Evolutionary conservation across 2,888 invertebrate genomes (phyloP).

Genomic region (Drosophila affinis): DNA sequence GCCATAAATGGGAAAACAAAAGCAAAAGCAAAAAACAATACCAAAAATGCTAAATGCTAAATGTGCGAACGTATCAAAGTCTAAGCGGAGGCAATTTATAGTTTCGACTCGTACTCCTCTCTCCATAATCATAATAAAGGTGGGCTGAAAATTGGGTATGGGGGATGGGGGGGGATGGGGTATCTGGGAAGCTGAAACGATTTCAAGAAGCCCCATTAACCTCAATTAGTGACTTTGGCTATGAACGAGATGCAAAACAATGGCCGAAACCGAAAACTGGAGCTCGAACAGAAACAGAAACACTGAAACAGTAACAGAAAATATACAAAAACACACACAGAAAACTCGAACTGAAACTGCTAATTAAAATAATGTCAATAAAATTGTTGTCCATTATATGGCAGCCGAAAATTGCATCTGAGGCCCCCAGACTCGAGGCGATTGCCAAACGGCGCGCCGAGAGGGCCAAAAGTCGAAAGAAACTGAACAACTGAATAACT

Average conservation of each 20-base stretch:
- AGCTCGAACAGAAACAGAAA: slow-evolving; percentile 47
- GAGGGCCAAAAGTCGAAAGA: slow-evolving; percentile 71
- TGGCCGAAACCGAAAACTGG: slow-evolving; percentile 19
- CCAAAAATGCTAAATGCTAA: not conserved
- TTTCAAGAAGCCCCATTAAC: slow-evolving; percentile 79
- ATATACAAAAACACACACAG: not conserved
- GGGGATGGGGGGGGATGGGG: too few species aligned
- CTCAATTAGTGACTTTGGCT: slow-evolving; percentile 79
- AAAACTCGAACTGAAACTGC: slow-evolving; percentile 63
- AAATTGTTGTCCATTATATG: slow-evolving; percentile 79
- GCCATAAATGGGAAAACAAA: slow-evolving; percentile 34
- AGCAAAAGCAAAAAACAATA: not conserved
- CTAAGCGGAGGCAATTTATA: slow-evolving; percentile 25
- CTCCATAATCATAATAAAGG: slow-evolving; percentile 15
- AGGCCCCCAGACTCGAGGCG: slow-evolving; percentile 31
- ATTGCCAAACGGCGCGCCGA: slow-evolving; percentile 69
- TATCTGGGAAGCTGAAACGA: slow-evolving; percentile 57
- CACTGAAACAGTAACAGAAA: not conserved
- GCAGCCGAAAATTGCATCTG: slow-evolving; percentile 71
- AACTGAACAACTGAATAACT: slow-evolving; percentile 13
- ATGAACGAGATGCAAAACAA: slow-evolving; percentile 48
- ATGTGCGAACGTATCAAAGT: slow-evolving; percentile 21
- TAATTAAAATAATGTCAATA: slow-evolving; percentile 81
- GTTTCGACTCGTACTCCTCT: slow-evolving; percentile 6
- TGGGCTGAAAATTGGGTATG: slow-evolving; percentile 5